phyloP scores from a whole-genome alignment of 30 jellyfish, hydroid and myxozoan species.

The Chironex yamaguchii region DNA sequence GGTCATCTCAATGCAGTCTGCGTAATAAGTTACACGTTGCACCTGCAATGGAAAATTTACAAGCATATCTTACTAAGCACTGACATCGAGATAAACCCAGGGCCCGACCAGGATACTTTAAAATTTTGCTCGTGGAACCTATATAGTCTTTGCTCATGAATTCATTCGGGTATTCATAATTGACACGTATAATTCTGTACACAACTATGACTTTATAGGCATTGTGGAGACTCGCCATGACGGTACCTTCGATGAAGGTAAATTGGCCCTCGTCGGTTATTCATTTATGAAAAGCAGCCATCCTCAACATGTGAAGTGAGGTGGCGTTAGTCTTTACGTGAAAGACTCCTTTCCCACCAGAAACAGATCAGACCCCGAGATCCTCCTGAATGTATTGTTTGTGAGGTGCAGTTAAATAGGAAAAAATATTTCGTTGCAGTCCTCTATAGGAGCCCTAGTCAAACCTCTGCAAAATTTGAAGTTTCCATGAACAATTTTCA shows the following conservation, averaged over 20 bases:
- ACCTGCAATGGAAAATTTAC: conserved; percentile 17
- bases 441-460: conserved; percentile 35
- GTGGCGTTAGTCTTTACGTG: conserved; percentile 7
- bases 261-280: conserved; percentile 7
- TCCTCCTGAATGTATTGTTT: conserved; percentile 29
- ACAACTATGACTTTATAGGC: conserved; percentile 37
- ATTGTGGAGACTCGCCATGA: conserved; percentile 67
- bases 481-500: neutral
- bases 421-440: conserved; percentile 5
- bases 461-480: neutral
- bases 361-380: conserved; percentile 21
- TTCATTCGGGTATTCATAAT: conserved; percentile 25
- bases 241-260: conserved; percentile 40
- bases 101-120: conserved; percentile 35
- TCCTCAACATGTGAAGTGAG: conserved; percentile 4
- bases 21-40: conserved; percentile 13
- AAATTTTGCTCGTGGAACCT: conserved; percentile 39
- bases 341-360: conserved; percentile 35
- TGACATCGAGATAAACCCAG: conserved; percentile 52
- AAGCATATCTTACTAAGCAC: conserved; percentile 13
- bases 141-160: conserved; percentile 47
- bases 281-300: conserved; percentile 8
- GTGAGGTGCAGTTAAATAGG: conserved; percentile 32
- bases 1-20: conserved; percentile 36
- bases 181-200: conserved; percentile 19